A percentile compares a stretch with the other conserved stretches of the same genome.
These are phyloP conservation scores for Oreortyx pictus DNA, from an alignment of 2,797 vertebrate species.

Conservation along the genomic window DNA sequence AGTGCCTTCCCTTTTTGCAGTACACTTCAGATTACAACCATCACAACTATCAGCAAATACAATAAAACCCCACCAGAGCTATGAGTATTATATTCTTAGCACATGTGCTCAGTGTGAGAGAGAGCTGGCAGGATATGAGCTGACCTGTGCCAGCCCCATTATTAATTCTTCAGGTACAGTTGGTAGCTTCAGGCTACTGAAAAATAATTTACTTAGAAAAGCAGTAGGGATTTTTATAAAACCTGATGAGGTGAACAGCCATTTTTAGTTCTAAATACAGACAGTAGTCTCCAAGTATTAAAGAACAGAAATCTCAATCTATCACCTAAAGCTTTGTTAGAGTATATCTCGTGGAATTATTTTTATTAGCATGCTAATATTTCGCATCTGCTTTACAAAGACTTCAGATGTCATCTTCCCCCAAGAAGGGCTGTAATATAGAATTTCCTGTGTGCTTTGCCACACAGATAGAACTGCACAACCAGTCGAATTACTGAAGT, in stretches of 20 bases:
- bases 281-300: background rate
- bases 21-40: background rate
- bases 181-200: constrained; percentile 55
- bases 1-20: background rate
- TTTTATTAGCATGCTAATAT: constrained; percentile 6
- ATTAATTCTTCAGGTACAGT: constrained; percentile 61
- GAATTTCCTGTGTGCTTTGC: background rate
- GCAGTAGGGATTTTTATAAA: constrained; percentile 13
- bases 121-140: background rate
- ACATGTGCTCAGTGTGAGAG: background rate
- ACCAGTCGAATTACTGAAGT: background rate
- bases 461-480: background rate
- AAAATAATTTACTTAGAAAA: constrained; percentile 69
- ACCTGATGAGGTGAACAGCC: constrained; percentile 11
- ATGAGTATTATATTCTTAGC: background rate
- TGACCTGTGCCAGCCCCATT: constrained; percentile 43
- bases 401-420: background rate
- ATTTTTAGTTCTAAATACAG: constrained; percentile 48
- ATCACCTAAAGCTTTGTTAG: constrained; percentile 11
- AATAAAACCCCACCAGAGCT: background rate
- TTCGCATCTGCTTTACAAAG: background rate
- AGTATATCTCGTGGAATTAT: background rate
- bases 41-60: background rate
- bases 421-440: background rate
- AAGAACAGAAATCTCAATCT: background rate